Base-by-base conservation (phyloP, 2,888 invertebrate species). In the Sphaeridia pumilis region DNA sequence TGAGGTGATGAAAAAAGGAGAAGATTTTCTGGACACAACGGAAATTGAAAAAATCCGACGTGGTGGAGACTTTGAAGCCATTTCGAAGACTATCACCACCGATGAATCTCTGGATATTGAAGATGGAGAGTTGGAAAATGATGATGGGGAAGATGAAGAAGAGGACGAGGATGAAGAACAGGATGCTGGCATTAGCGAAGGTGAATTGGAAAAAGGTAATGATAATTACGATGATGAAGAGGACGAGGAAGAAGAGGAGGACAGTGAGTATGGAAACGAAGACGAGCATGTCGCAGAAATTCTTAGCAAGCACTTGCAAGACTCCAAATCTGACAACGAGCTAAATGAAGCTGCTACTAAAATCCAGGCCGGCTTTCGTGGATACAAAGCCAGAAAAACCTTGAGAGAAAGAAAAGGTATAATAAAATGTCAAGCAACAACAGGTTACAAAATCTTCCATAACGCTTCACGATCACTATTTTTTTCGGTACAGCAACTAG, bases 281-380 rank as follows among this genome's bases (percentile, higher is more conserved):
- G 42, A 52, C 26, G 44, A 54, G 7, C 50, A 54, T 4, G 49
- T 46, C 17, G 26, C 36, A 24, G 36, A 48, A 20, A 44, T 22
- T 41, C 21, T 20, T 17, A 26, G 21, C 17, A 34, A n/a, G 5
- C 24, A 34, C 17, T 28, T 34, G 35, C 35, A 36, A 26, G 44
- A 7, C 27, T 22, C 36, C 14, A 44, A 41, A 42, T 34, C 46
- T 22, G 27, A 46, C 35, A 25, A 34, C 10, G 47, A 47, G 20
- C 28, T 46, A 22, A 35, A 25, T 26, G 28, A 28, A 28, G 54
- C 52, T 35, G 59, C 55, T 1, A 49, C 46, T 22, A 59, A 51
- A 49, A 55, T 59, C 22, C 59, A 59, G 46, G 53, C 57, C 28
- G 55, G 57, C 44, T 59, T 55, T 43, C 42, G 59, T 14, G 59